These are phyloP conservation scores for Blastomussa wellsi DNA, from an alignment of 92 coral and sea anemone species.

Conservation along the genomic window DNA sequence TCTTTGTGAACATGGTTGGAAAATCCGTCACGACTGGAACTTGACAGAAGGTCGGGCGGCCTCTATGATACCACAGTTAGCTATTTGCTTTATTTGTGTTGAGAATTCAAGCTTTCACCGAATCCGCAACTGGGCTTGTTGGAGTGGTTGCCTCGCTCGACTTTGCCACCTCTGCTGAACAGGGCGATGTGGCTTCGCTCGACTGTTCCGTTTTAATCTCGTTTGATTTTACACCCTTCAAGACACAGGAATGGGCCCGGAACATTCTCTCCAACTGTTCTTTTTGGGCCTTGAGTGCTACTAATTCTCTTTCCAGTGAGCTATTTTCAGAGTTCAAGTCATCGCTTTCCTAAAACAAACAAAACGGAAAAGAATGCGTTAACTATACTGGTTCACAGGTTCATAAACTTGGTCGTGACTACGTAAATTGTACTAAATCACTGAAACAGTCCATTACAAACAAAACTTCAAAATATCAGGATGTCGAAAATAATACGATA, in stretches of 20 bases:
- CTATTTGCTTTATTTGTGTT: not conserved
- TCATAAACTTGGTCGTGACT: not conserved
- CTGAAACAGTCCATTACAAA: not conserved
- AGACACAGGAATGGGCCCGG: slow-evolving; percentile 53
- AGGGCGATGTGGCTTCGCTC: slow-evolving; percentile 24
- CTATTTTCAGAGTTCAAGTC: slow-evolving; percentile 59
- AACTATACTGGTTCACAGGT: not conserved
- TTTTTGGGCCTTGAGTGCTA: slow-evolving; percentile 70
- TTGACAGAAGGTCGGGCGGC: not conserved
- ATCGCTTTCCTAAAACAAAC: slow-evolving; percentile 66
- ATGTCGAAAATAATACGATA: not conserved
- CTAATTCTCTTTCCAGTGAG: slow-evolving; percentile 72
- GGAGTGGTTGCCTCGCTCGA: slow-evolving; percentile 17
- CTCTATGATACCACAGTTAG: not conserved
- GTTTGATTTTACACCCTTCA: not conserved
- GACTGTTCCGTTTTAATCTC: slow-evolving; percentile 1
- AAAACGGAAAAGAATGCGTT: not conserved
- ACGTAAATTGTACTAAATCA: not conserved
- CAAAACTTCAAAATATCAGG: not conserved
- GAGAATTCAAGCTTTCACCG: slow-evolving; percentile 28
- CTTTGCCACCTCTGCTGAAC: slow-evolving; percentile 32
- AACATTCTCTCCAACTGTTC: slow-evolving; percentile 80
- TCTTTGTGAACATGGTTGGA: not conserved
- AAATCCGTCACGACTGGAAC: not conserved
- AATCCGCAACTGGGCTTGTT: slow-evolving; percentile 25